A percentile compares a stretch with the other conserved stretches of the same genome.
phyloP scores from a whole-genome alignment of 2,888 invertebrate genomes.

The Odontocolon sp. region DNA sequence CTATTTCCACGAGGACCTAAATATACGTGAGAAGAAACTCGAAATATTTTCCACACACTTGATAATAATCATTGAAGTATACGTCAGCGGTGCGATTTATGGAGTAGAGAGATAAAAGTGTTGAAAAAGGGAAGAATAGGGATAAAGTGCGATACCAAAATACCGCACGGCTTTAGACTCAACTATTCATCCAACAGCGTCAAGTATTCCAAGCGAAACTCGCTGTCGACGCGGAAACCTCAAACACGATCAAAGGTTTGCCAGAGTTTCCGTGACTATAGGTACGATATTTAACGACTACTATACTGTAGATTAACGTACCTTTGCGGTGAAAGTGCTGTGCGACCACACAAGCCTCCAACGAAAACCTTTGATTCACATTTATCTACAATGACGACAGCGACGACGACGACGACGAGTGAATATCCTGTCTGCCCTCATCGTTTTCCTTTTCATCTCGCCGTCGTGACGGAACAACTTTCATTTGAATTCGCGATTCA shows the following conservation, averaged over 20 bases:
- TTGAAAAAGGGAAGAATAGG: slow-evolving; percentile 1
- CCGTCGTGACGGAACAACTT: background rate
- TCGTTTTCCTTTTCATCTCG: background rate
- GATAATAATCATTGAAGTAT: background rate
- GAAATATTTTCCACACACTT: background rate
- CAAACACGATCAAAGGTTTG: slow-evolving; percentile 47
- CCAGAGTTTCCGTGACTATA: slow-evolving; percentile 25
- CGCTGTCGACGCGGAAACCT: slow-evolving; percentile 21
- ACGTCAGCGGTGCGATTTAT: background rate
- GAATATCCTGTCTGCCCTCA: background rate
- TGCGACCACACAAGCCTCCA: background rate
- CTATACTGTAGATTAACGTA: slow-evolving; percentile 12
- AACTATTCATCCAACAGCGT: slow-evolving; percentile 42
- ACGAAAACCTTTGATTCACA: slow-evolving; percentile 24
- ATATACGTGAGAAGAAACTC: no score
- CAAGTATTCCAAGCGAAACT: slow-evolving; percentile 25
- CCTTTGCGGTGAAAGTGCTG: slow-evolving; percentile 13
- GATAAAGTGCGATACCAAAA: slow-evolving; percentile 4
- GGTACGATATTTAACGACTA: background rate
- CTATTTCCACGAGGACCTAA: no score
- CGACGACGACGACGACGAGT: background rate
- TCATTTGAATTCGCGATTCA: background rate
- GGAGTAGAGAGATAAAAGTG: background rate
- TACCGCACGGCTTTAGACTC: slow-evolving; percentile 12
- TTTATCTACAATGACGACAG: background rate